phyloP scores from a whole-genome alignment of 2,113 vertebrate species.

The Corythornis madagascariensis region DNA sequence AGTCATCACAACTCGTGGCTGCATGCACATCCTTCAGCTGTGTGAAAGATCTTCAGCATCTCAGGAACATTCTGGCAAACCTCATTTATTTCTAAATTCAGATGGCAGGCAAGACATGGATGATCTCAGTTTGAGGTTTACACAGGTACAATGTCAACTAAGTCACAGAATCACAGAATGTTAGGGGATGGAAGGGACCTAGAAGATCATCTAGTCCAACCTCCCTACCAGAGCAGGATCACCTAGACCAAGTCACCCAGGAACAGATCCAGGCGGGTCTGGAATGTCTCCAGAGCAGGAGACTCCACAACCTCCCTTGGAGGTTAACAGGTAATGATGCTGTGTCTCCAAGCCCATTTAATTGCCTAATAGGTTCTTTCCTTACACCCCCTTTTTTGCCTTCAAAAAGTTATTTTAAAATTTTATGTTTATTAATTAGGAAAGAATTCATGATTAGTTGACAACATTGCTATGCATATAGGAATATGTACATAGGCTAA shows the following conservation, averaged over 20 bases:
- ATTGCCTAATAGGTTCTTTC: not conserved
- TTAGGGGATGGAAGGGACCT: too few species aligned
- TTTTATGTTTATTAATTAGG: not conserved
- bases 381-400: not conserved
- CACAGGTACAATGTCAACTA: not conserved
- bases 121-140: not conserved
- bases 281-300: too few species aligned
- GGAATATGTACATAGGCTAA: not conserved
- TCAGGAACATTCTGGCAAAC: not conserved
- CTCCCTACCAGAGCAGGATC: too few species aligned
- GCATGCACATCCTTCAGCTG: not conserved
- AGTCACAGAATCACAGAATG: not conserved
- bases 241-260: too few species aligned
- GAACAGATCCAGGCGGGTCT: too few species aligned
- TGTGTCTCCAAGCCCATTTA: not conserved
- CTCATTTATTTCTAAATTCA: not conserved
- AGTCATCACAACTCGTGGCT: not conserved
- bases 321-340: not conserved
- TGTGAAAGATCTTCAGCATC: not conserved
- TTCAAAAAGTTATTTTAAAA: not conserved
- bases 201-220: too few species aligned
- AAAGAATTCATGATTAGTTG: not conserved
- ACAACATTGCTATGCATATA: not conserved
- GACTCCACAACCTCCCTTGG: too few species aligned
- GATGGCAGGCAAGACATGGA: not conserved